Evolutionary conservation across 2,113 vertebrate species (phyloP).

Genomic region (Scartelaos histophorus): DNA sequence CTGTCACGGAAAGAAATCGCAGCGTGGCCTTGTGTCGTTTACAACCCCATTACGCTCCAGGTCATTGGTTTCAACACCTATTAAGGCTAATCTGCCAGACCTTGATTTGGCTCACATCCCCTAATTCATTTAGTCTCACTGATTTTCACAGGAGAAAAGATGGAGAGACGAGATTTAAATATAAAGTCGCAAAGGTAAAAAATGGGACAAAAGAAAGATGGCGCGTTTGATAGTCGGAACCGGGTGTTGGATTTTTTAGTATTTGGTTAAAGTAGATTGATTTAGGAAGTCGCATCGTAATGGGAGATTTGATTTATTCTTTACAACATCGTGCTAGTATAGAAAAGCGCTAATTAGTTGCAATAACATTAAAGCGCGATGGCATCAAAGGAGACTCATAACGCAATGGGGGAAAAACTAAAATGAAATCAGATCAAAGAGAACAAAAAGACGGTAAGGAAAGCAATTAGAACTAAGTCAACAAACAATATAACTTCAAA

Average conservation of each 20-base stretch:
- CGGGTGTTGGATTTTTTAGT: background rate
- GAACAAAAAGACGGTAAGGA: constrained; percentile 5
- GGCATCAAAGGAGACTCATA: background rate
- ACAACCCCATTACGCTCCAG: constrained; percentile 58
- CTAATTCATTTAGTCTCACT: constrained; percentile 32
- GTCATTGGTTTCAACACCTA: constrained; percentile 66
- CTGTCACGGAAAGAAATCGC: constrained; percentile 64
- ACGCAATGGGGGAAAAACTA: background rate
- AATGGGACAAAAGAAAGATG: background rate
- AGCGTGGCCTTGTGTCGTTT: constrained; percentile 47
- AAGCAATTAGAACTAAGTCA: background rate
- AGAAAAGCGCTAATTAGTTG: background rate
- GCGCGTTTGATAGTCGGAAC: background rate
- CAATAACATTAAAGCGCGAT: background rate
- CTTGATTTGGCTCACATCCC: constrained; percentile 52
- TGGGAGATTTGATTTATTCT: background rate
- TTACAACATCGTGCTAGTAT: background rate
- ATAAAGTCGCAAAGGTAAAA: background rate
- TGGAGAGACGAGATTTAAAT: constrained; percentile 28
- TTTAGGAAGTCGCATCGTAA: background rate
- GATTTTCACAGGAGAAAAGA: constrained; percentile 13
- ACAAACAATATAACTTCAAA: background rate
- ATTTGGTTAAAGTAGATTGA: background rate
- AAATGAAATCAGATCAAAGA: constrained; percentile 2
- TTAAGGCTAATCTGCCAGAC: constrained; percentile 63